These are phyloP conservation scores for Blennius ocellaris DNA, from an alignment of 2,113 vertebrate species.

Conservation along the genomic window DNA sequence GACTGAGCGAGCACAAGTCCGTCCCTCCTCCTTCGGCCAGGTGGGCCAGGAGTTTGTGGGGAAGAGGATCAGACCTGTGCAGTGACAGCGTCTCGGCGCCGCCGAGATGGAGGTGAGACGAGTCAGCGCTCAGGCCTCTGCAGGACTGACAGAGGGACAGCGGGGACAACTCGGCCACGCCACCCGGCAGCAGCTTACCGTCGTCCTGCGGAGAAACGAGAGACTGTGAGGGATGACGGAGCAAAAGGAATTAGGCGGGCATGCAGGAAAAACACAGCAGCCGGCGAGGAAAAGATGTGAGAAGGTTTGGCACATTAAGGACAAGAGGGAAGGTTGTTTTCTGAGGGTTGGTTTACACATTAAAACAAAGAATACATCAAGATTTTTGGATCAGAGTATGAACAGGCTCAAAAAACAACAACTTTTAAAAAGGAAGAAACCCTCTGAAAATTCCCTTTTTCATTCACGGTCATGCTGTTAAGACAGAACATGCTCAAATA, in stretches of 20 bases:
- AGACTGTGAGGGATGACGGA: background rate
- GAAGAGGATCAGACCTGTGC: slow-evolving; percentile 79
- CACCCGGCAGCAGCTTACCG: slow-evolving; percentile 70
- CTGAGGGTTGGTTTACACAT: slow-evolving; percentile 4
- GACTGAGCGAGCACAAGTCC: slow-evolving; percentile 83
- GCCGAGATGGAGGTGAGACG: slow-evolving; percentile 66
- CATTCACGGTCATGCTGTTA: background rate
- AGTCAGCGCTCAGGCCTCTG: slow-evolving; percentile 78
- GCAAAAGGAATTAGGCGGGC: background rate
- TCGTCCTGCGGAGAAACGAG: slow-evolving; percentile 77
- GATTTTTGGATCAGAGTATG: no score
- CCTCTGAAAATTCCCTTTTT: slow-evolving; percentile 37
- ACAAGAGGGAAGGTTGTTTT: slow-evolving; percentile 4
- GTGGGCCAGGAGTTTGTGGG: slow-evolving; percentile 81
- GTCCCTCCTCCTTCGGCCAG: slow-evolving; percentile 78
- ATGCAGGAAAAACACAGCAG: background rate
- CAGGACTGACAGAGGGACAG: slow-evolving; percentile 83
- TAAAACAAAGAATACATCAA: no score
- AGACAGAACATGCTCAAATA: slow-evolving; percentile 20
- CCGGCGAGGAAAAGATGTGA: slow-evolving; percentile 65
- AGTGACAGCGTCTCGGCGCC: slow-evolving; percentile 76
- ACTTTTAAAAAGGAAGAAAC: slow-evolving; percentile 11
- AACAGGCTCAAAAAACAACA: background rate
- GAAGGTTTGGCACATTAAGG: background rate
- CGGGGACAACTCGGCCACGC: slow-evolving; percentile 82